Evolutionary conservation across 2,113 vertebrate genomes (phyloP).

Genomic region (Toxostoma redivivum): DNA sequence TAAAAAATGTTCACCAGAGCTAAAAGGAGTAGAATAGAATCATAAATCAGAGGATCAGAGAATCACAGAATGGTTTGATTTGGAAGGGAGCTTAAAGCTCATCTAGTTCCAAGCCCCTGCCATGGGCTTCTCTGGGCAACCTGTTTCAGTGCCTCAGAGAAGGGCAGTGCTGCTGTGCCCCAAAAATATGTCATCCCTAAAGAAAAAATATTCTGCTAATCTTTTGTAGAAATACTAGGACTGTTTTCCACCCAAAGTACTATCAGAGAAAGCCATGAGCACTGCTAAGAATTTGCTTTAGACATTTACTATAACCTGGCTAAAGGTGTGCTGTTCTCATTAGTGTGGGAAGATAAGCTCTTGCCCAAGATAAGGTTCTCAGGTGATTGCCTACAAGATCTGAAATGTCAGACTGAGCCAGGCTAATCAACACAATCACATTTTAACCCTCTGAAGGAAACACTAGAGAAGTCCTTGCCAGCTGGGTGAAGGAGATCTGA

Average conservation of each 20-base stretch:
- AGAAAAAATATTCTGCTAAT: neutral
- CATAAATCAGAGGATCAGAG: neutral
- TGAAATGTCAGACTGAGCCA: neutral
- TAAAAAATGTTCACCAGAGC: neutral
- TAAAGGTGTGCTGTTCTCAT: neutral
- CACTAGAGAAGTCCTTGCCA: neutral
- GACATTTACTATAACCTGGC: neutral
- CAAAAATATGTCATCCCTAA: neutral
- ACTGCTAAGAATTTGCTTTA: neutral
- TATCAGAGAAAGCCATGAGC: neutral
- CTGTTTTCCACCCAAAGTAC: neutral
- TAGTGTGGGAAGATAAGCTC: neutral
- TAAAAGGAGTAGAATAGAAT: neutral
- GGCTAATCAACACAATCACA: neutral
- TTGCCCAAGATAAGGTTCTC: neutral
- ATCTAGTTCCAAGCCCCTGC: neutral
- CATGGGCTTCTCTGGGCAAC: neutral
- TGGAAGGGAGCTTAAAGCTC: neutral
- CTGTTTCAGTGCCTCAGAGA: neutral
- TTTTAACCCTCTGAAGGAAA: neutral
- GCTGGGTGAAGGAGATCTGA: neutral
- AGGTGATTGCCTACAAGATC: neutral
- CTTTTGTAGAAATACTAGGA: neutral
- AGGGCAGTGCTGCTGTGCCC: neutral
- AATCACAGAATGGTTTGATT: neutral